Evolutionary conservation across 1,140 invertebrate genomes (phyloP).

Genomic region (Sycobia sp.): DNA sequence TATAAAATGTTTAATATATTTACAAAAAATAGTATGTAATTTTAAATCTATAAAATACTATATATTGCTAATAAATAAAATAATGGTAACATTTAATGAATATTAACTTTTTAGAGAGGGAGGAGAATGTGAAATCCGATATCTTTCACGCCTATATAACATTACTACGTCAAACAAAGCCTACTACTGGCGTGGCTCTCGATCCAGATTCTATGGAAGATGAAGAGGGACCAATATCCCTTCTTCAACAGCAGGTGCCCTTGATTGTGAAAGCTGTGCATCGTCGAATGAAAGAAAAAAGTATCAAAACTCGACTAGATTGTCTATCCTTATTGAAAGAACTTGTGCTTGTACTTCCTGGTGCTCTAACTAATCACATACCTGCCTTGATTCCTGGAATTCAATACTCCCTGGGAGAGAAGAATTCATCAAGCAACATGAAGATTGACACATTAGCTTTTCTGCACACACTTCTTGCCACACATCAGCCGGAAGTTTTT

Average conservation of each 20-base stretch:
- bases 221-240: slow-evolving; percentile 72
- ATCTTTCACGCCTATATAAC: slow-evolving; percentile 96
- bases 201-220: slow-evolving; percentile 83
- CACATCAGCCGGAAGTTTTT: slow-evolving; percentile 76
- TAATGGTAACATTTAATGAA: not conserved
- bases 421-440: slow-evolving; percentile 96
- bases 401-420: slow-evolving; percentile 89
- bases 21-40: too few species aligned
- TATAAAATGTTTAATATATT: too few species aligned
- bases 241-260: slow-evolving; percentile 76
- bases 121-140: slow-evolving; percentile 98
- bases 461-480: slow-evolving; percentile 82
- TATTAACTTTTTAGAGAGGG: slow-evolving; percentile 74
- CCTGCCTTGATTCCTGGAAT: slow-evolving; percentile 87
- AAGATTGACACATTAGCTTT: slow-evolving; percentile 97
- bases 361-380: slow-evolving; percentile 84
- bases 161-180: slow-evolving; percentile 85
- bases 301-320: slow-evolving; percentile 90
- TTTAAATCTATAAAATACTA: too few species aligned
- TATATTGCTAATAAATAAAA: too few species aligned
- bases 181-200: slow-evolving; percentile 62
- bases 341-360: slow-evolving; percentile 86
- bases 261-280: slow-evolving; percentile 87
- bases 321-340: slow-evolving; percentile 91
- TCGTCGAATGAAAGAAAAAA: slow-evolving; percentile 90